Evolutionary conservation across 2,797 vertebrate species (phyloP), one percentile per base, ranked within the genome.

Genomic region (Intellagama lesueurii): DNA sequence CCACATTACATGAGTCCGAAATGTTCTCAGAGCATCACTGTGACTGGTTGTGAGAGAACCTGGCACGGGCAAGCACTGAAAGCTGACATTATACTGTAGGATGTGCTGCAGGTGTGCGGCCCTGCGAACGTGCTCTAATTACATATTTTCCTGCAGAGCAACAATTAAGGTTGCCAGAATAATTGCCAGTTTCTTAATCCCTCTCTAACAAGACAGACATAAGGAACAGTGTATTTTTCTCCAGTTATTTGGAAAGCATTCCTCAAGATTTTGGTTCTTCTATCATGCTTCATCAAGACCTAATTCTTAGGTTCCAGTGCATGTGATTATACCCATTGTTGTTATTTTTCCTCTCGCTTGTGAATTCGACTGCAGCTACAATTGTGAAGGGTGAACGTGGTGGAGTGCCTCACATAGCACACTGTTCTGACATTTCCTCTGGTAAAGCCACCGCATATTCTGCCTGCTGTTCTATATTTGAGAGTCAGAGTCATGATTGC

Each of bases 91-190:
- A 98, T 98, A 97, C 97, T 97, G 96, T 97, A 97, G 96, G 98
- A 98, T 98, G 98, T 98, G 97, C 98, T 99, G 98, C 99, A 99
- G 99, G 99, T 99, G 99, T 98, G 97, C 98, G 97, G 98, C 98
- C 97, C 97, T 97, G 97, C 93, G 96, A 98, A 98, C 97, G 97
- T 95, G 97, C 96, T 97, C 98, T 99, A 99, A 99, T 99, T 99
- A 99, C 98, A 98, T 98, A 98, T 98, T 98, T 98, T 98, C 97
- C 97, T 97, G 97, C 97, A 95, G 96, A 95, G 98, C 97, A 97
- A 99, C 98, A 99, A 99, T 99, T 98, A 98, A 99, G 98, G 98
- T 99, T 98, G 98, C 98, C 96, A 97, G 97, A 98, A 98, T 98
- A 99, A 99, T 99, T 98, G 98, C 97, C 97, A 97, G 97, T 98